Evolutionary conservation across 1,140 invertebrate genomes (phyloP).

Genomic region (Conus ventricosus): DNA sequence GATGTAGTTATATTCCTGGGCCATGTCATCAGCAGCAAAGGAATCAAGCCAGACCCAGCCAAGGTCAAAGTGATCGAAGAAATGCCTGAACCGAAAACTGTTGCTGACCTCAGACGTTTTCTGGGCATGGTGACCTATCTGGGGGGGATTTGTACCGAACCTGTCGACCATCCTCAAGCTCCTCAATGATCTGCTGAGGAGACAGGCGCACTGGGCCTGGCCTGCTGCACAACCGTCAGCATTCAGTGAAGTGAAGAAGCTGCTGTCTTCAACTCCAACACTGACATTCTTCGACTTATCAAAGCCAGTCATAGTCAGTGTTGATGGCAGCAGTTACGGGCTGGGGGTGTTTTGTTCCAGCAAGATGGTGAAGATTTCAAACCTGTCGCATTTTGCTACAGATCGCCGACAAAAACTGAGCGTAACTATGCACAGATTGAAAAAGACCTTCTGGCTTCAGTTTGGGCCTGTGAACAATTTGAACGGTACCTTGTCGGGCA

Average conservation of each 20-base stretch:
- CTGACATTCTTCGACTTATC: background rate
- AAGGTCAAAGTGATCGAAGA: slow-evolving; percentile 58
- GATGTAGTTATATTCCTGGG: slow-evolving; percentile 38
- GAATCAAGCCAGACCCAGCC: slow-evolving; percentile 61
- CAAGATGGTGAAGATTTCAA: background rate
- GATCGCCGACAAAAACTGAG: slow-evolving; percentile 64
- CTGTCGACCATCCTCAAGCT: too few relatives aligned
- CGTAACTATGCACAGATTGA: slow-evolving; percentile 77
- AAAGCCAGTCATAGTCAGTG: background rate
- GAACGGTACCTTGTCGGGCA: too few relatives aligned
- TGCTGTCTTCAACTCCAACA: background rate
- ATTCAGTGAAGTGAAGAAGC: slow-evolving; percentile 33
- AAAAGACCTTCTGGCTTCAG: slow-evolving; percentile 76
- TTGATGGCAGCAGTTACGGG: slow-evolving; percentile 42
- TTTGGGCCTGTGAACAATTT: slow-evolving; percentile 64
- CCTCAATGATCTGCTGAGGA: background rate
- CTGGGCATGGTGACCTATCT: slow-evolving; percentile 39
- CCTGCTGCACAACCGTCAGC: too few relatives aligned
- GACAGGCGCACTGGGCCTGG: too few relatives aligned
- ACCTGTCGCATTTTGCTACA: slow-evolving; percentile 42
- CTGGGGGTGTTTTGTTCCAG: slow-evolving; percentile 49
- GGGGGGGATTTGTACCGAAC: background rate
- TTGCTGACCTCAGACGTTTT: slow-evolving; percentile 3
- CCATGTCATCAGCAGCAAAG: slow-evolving; percentile 25
- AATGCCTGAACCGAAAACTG: slow-evolving; percentile 59